A percentile compares a stretch with the other conserved stretches of the same genome.
These are phyloP conservation scores for Diogma glabrata DNA, from an alignment of 2,888 invertebrate species.

Conservation along the genomic window DNA sequence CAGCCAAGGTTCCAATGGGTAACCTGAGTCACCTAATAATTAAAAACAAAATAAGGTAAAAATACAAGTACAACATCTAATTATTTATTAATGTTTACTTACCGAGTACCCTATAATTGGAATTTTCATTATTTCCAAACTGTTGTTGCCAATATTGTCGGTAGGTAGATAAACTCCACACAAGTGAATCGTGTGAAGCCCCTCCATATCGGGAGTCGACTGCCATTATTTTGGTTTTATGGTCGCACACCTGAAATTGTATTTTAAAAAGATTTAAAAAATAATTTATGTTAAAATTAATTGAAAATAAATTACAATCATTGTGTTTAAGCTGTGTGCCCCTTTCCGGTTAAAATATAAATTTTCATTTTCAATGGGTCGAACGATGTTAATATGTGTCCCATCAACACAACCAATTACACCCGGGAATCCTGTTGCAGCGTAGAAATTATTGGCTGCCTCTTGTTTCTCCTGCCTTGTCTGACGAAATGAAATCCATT, in stretches of 20 bases:
- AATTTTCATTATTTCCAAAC: not conserved
- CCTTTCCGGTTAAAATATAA: not conserved
- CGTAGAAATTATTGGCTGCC: too few relatives aligned
- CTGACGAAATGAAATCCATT: not conserved
- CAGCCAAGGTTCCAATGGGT: too few relatives aligned
- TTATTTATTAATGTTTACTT: not conserved
- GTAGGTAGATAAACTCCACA: too few relatives aligned
- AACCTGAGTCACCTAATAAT: too few relatives aligned
- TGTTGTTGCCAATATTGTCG: not conserved
- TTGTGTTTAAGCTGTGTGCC: not conserved
- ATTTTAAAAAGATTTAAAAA: not conserved
- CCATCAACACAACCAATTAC: too few relatives aligned
- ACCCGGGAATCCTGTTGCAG: too few relatives aligned
- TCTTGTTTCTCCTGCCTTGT: too few relatives aligned
- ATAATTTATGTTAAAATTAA: not conserved
- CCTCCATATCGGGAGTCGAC: not conserved
- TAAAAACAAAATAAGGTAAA: not conserved
- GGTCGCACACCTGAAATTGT: not conserved
- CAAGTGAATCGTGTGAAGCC: not conserved
- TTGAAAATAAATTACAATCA: not conserved
- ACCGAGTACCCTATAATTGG: not conserved
- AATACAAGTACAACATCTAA: not conserved
- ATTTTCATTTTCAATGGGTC: not conserved
- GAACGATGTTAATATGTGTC: not conserved
- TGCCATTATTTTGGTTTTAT: not conserved